These are phyloP conservation scores for Acrocephalus kingi DNA, from an alignment of 2,113 vertebrate genomes.

Conservation along the genomic window DNA sequence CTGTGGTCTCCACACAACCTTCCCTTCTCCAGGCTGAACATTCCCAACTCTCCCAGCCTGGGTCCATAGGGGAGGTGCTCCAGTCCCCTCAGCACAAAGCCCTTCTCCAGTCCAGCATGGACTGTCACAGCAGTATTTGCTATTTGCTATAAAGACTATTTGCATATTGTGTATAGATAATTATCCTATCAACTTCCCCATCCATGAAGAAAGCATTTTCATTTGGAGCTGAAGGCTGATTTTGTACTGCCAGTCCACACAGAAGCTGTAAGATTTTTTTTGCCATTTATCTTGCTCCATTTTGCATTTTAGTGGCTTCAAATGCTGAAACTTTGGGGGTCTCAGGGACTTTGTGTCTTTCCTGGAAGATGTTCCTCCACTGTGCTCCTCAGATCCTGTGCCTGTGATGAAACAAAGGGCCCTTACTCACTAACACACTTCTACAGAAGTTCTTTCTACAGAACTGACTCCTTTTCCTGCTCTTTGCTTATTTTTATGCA, in stretches of 20 bases:
- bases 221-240: neutral
- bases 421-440: neutral
- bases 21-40: neutral
- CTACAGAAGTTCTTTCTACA: neutral
- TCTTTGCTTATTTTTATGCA: neutral
- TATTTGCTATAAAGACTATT: neutral
- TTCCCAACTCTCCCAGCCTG: neutral
- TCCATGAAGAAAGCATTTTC: neutral
- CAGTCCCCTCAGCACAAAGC: neutral
- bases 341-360: neutral
- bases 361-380: neutral
- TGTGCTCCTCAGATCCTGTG: neutral
- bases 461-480: neutral
- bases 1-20: neutral
- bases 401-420: neutral
- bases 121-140: neutral
- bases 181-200: neutral
- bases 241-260: fast-evolving
- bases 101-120: neutral
- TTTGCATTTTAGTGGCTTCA: neutral
- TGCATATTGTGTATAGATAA: neutral
- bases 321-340: neutral
- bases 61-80: neutral
- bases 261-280: neutral
- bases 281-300: neutral